These are phyloP conservation scores for Lagorchestes hirsutus DNA, from an alignment of 2,797 vertebrate species.

Conservation along the genomic window DNA sequence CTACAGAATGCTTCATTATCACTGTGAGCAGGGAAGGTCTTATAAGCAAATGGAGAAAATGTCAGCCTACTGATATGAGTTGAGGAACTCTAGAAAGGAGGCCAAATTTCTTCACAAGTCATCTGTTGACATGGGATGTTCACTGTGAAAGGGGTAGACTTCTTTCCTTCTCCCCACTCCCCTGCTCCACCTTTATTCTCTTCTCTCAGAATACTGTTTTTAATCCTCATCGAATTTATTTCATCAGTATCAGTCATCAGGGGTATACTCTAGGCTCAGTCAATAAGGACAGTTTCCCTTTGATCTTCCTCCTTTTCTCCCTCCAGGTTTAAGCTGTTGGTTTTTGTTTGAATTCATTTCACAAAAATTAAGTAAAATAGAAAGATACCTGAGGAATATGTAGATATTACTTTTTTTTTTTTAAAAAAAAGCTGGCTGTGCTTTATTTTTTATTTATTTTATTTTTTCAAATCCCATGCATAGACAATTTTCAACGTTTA, in stretches of 20 bases:
- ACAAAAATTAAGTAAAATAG: not conserved
- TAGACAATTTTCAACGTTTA: no score
- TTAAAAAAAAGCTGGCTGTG: no score
- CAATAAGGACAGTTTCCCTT: not conserved
- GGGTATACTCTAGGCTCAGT: not conserved
- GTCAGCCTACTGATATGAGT: conserved; percentile 8
- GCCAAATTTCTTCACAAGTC: not conserved
- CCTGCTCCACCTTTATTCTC: not conserved
- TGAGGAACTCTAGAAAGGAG: conserved; percentile 19
- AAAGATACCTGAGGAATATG: not conserved
- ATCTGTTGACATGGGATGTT: not conserved
- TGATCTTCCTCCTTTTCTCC: not conserved
- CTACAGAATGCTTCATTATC: conserved; percentile 22
- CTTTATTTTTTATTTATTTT: no score
- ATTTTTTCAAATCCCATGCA: no score
- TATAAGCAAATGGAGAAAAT: conserved; percentile 26
- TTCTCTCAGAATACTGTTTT: not conserved
- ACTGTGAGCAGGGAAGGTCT: not conserved
- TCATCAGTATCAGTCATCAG: not conserved
- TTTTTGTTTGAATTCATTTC: not conserved
- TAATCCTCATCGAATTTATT: not conserved
- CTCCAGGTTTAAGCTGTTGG: not conserved
- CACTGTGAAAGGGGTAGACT: not conserved
- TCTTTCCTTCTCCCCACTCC: no score
- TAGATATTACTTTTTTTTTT: not conserved